Percentiles rank a stretch among this genome's conserved stretches.
These are phyloP conservation scores for Pseudolycoriella hygida DNA, from an alignment of 2,888 invertebrate species.

Conservation along the genomic window DNA sequence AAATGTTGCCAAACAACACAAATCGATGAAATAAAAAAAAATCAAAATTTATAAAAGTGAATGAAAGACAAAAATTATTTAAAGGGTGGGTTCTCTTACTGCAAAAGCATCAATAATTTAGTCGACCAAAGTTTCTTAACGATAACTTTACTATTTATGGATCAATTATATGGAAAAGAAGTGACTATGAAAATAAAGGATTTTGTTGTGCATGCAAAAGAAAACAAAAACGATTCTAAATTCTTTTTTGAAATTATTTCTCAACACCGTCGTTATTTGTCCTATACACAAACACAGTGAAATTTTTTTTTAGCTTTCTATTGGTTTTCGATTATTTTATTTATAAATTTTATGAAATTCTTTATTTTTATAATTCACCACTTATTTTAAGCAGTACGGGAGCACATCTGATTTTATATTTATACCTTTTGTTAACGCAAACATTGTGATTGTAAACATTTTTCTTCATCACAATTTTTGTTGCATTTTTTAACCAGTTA, in stretches of 20 bases:
- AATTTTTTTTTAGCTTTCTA: neutral
- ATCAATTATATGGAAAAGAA: no score
- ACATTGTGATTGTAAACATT: constrained; percentile 3
- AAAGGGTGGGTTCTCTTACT: constrained; percentile 16
- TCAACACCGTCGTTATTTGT: neutral
- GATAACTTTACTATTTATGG: no score
- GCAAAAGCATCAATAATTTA: constrained; percentile 11
- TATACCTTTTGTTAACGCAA: neutral
- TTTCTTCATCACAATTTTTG: neutral
- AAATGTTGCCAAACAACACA: constrained; percentile 7
- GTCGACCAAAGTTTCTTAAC: neutral
- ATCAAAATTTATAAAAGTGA: constrained; percentile 4
- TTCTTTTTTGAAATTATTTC: constrained; percentile 1
- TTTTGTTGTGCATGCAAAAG: no score
- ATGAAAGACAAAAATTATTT: constrained; percentile 8
- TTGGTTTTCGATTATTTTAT: neutral
- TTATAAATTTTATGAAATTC: neutral
- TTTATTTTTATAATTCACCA: neutral
- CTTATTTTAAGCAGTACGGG: constrained; percentile 12
- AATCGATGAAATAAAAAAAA: constrained; percentile 5
- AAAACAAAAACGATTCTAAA: neutral
- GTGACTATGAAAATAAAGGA: no score
- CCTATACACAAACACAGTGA: neutral
- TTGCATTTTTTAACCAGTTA: constrained; percentile 1
- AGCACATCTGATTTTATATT: constrained; percentile 10